Percentiles rank a stretch among this genome's conserved stretches.
Evolutionary conservation across 2,888 invertebrate genomes (phyloP).

Genomic region (Odontomyia ornata): DNA sequence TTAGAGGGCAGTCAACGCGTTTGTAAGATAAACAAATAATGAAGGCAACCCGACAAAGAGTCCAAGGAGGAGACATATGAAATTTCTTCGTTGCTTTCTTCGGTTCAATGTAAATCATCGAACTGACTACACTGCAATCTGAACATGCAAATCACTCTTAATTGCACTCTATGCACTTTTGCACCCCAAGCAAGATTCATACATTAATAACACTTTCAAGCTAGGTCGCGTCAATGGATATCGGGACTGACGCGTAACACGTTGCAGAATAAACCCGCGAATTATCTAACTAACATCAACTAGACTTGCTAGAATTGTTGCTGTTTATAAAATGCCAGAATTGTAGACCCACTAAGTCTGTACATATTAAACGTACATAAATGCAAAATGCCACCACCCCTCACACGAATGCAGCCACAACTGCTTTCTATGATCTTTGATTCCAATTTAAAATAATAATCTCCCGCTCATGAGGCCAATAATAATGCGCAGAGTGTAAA

Average conservation of each 20-base stretch:
- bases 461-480: neutral
- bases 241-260: no score
- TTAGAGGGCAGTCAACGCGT: no score
- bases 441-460: slow-evolving; percentile 37
- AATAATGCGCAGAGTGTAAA: neutral
- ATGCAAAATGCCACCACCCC: neutral
- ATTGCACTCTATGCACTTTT: neutral
- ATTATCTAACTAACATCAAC: no score
- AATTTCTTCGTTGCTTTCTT: no score
- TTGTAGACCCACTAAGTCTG: neutral
- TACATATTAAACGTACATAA: no score
- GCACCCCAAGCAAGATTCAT: neutral
- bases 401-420: neutral
- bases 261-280: no score
- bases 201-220: neutral
- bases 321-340: neutral
- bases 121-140: no score
- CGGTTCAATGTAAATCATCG: no score
- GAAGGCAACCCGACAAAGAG: no score
- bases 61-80: no score
- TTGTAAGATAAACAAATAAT: no score
- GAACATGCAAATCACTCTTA: no score
- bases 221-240: neutral
- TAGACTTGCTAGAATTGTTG: neutral
- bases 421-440: slow-evolving; percentile 11